Conservation (phyloP, 2,888 invertebrate genomes). For the Incurvaria masculella region DNA sequence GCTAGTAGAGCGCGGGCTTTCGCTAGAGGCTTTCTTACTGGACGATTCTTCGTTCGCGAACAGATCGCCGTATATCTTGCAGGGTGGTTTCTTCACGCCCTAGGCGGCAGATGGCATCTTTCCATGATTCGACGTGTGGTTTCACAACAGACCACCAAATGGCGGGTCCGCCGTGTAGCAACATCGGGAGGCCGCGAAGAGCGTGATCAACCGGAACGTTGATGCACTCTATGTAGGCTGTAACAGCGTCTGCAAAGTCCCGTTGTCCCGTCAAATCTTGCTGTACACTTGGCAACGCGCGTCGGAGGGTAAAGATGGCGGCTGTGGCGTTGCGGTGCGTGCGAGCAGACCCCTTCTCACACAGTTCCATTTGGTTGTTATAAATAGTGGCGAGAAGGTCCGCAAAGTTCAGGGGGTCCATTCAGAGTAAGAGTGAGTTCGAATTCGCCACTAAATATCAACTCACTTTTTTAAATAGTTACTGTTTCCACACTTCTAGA, state of each 20-base stretch:
- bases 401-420: no score
- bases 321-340: no score
- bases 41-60: conserved; percentile 4
- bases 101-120: conserved; percentile 8
- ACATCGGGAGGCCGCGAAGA: conserved; percentile 9
- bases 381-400: no score
- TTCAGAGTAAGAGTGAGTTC: no score
- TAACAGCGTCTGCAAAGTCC: conserved; percentile 13
- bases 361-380: no score
- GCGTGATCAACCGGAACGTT: conserved; percentile 14
- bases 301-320: no score
- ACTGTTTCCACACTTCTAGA: no score
- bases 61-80: conserved; percentile 10
- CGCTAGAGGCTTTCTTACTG: no score
- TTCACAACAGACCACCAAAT: conserved; percentile 9
- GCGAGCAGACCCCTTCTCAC: no score
- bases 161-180: conserved; percentile 7
- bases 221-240: conserved; percentile 11
- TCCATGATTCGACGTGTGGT: conserved; percentile 5
- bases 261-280: conserved; percentile 9
- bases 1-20: no score
- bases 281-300: neutral
- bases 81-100: conserved; percentile 9
- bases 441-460: no score
- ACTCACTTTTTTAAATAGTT: no score